Conservation (phyloP, 2,888 invertebrate species). For the Syrista parreyssii region DNA sequence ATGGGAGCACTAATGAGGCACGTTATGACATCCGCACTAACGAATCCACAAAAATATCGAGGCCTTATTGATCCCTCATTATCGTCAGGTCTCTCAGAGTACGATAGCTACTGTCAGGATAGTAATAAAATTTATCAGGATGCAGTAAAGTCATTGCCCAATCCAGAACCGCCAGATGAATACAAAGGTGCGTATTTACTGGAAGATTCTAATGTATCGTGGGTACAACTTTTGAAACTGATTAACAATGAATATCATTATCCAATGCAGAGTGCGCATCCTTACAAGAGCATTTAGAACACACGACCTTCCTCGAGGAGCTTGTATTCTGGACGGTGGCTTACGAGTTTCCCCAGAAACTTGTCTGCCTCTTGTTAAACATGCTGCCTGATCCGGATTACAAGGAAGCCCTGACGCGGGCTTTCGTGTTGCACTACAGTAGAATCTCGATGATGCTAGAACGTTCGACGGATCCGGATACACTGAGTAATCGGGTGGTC, state of each 20-base stretch:
- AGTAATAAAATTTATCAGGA: conserved; percentile 83
- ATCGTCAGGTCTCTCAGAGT: conserved; percentile 70
- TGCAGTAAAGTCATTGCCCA: conserved; percentile 83
- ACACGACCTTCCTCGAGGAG: conserved; percentile 91
- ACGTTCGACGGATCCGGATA: conserved; percentile 87
- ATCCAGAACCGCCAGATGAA: conserved; percentile 78
- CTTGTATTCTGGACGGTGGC: conserved; percentile 98
- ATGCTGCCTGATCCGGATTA: conserved; percentile 96
- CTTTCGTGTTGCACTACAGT: conserved; percentile 96
- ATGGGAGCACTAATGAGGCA: conserved; percentile 97
- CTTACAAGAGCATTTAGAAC: conserved; percentile 80
- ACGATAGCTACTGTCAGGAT: conserved; percentile 78
- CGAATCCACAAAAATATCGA: conserved; percentile 77
- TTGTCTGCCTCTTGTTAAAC: conserved; percentile 93
- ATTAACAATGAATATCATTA: background rate
- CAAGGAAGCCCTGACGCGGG: conserved; percentile 92
- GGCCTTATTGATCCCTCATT: conserved; percentile 53
- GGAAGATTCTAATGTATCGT: background rate
- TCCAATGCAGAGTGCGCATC: conserved; percentile 75
- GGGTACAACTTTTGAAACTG: background rate
- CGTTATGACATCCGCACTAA: conserved; percentile 91
- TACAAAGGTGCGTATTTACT: conserved; percentile 71
- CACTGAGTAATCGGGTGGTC: conserved; percentile 93
- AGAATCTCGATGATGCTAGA: conserved; percentile 93
- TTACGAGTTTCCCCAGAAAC: conserved; percentile 96